A percentile compares a stretch with the other conserved stretches of the same genome.
Evolutionary conservation across 2,113 vertebrate species (phyloP).

Genomic region (Alaudala cheleensis): DNA sequence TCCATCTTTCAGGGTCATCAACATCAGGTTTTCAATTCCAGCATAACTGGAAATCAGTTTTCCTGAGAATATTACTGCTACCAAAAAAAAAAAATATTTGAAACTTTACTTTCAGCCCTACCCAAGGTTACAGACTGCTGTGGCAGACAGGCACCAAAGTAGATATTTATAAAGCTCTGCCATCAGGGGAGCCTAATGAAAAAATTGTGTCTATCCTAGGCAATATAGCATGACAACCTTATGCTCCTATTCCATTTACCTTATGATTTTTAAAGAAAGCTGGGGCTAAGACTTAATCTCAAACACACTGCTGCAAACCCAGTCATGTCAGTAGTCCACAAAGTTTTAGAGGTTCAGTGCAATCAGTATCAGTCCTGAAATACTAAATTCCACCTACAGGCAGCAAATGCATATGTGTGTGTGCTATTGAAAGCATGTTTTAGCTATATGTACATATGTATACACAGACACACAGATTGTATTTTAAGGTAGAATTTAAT

Average conservation of each 20-base stretch:
- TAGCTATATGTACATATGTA: neutral
- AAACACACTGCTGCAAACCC: neutral
- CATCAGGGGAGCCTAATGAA: neutral
- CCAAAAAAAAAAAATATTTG: neutral
- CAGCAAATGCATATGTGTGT: neutral
- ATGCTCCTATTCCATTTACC: neutral
- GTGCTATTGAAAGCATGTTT: neutral
- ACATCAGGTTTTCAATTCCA: neutral
- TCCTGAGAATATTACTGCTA: neutral
- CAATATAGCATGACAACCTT: neutral
- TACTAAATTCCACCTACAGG: neutral
- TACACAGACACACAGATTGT: neutral
- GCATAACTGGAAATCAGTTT: neutral
- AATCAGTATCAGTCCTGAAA: neutral
- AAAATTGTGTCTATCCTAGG: neutral
- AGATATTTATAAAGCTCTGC: neutral
- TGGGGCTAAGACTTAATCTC: neutral
- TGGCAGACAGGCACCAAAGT: neutral
- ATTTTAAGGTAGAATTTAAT: neutral
- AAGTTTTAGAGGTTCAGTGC: neutral
- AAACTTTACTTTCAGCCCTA: neutral
- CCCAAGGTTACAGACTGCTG: neutral
- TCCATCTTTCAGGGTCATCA: neutral
- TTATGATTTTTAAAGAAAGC: neutral
- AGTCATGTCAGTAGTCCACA: neutral